Conservation (phyloP, 2,888 invertebrate species). For the Aleiodes alternator region DNA sequence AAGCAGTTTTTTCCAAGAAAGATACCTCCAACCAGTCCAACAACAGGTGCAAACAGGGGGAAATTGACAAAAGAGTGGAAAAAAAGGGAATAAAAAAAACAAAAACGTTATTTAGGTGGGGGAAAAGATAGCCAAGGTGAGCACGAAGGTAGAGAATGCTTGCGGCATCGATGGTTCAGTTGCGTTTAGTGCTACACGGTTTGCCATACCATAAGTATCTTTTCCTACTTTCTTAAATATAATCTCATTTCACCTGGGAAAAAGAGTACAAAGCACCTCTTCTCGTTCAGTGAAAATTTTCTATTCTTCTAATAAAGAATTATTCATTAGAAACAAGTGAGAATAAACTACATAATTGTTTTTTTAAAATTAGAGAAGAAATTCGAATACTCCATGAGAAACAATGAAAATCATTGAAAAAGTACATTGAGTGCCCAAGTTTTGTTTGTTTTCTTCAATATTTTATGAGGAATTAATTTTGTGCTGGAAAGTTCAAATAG, state of each 20-base stretch:
- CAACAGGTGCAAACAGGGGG: constrained; percentile 44
- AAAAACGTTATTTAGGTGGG: background rate
- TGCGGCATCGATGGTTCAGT: constrained; percentile 53
- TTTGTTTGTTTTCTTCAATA: constrained; percentile 2
- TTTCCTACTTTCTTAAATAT: constrained; percentile 29
- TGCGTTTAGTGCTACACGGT: constrained; percentile 52
- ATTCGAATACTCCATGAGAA: background rate
- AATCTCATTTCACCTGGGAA: constrained; percentile 7
- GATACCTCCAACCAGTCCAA: constrained; percentile 35
- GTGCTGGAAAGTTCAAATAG: constrained; percentile 52
- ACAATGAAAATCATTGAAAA: background rate
- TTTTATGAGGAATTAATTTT: constrained; percentile 24
- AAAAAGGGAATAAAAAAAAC: constrained; percentile 24
- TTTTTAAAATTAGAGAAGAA: background rate
- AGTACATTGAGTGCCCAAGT: background rate
- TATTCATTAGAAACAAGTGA: background rate
- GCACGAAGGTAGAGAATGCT: constrained; percentile 48
- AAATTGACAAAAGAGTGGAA: constrained; percentile 36
- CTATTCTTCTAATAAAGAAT: constrained; percentile 9
- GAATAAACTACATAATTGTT: background rate
- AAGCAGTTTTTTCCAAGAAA: constrained; percentile 29
- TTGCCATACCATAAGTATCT: constrained; percentile 49
- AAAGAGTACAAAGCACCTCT: background rate
- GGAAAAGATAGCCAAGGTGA: constrained; percentile 48
- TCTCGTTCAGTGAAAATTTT: background rate